phyloP scores from a whole-genome alignment of 2,797 vertebrate species.

The Ctenopoma multispine region DNA sequence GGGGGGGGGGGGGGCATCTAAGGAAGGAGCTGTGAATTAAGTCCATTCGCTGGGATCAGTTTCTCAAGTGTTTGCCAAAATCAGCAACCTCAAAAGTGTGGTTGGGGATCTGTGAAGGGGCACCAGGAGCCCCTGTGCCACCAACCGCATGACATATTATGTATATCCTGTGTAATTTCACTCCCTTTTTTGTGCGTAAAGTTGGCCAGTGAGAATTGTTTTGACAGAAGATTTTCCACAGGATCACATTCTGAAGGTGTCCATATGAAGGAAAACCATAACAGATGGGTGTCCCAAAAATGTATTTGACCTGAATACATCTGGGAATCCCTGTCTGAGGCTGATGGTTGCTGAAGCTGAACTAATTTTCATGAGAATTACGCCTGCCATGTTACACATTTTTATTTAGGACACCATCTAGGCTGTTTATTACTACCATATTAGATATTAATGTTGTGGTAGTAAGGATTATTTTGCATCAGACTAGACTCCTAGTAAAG shows the following conservation, averaged over 20 bases:
- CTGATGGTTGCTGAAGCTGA: constrained; percentile 37
- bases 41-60: background rate
- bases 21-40: constrained; percentile 45
- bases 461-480: constrained; percentile 30
- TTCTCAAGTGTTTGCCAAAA: constrained; percentile 4
- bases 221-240: background rate
- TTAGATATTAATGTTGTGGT: constrained; percentile 24
- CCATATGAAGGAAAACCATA: background rate
- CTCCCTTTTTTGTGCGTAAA: background rate
- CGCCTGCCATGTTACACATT: constrained; percentile 37
- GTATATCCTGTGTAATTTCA: background rate
- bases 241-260: background rate
- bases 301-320: constrained; percentile 32
- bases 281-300: background rate
- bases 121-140: no score
- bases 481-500: background rate
- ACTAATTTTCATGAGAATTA: constrained; percentile 49
- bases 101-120: constrained; percentile 1
- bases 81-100: background rate
- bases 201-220: background rate
- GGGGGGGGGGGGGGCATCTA: background rate
- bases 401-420: constrained; percentile 35
- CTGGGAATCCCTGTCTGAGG: constrained; percentile 23
- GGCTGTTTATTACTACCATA: constrained; percentile 19
- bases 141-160: background rate